Evolutionary conservation across 2,797 vertebrate genomes (phyloP).

Genomic region (Pelodytes ibericus): DNA sequence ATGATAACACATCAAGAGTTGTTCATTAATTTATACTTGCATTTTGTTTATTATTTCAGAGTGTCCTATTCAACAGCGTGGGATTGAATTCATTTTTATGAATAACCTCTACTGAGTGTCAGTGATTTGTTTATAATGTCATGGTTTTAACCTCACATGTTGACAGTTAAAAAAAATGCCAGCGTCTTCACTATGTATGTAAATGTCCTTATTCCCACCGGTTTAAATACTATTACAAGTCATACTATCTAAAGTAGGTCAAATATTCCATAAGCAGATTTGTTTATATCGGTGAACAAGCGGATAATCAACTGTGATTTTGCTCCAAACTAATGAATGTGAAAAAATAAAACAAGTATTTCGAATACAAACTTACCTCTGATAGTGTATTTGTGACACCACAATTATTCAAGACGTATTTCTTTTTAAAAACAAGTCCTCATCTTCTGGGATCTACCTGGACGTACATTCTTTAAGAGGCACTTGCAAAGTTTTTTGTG

Average conservation of each 20-base stretch:
- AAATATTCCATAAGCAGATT: no score
- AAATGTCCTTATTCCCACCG: no score
- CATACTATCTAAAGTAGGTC: no score
- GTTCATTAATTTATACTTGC: neutral
- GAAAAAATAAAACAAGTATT: neutral
- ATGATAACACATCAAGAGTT: neutral
- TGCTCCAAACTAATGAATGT: neutral
- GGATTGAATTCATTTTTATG: no score
- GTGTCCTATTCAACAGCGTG: no score
- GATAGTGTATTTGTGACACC: neutral
- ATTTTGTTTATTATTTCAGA: no score
- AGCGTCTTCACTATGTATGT: no score
- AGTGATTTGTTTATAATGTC: no score
- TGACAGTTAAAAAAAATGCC: no score
- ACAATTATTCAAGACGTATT: neutral
- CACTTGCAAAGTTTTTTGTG: neutral
- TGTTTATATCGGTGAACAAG: neutral
- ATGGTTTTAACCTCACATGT: no score
- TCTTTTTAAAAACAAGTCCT: neutral
- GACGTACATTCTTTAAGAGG: neutral
- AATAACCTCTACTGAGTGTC: no score
- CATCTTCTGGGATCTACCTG: neutral
- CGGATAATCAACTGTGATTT: neutral
- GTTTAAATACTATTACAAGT: no score
- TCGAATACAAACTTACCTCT: constrained; percentile 44